phyloP scores from a whole-genome alignment of 2,113 vertebrate species.

The Pseudopipra pipra region DNA sequence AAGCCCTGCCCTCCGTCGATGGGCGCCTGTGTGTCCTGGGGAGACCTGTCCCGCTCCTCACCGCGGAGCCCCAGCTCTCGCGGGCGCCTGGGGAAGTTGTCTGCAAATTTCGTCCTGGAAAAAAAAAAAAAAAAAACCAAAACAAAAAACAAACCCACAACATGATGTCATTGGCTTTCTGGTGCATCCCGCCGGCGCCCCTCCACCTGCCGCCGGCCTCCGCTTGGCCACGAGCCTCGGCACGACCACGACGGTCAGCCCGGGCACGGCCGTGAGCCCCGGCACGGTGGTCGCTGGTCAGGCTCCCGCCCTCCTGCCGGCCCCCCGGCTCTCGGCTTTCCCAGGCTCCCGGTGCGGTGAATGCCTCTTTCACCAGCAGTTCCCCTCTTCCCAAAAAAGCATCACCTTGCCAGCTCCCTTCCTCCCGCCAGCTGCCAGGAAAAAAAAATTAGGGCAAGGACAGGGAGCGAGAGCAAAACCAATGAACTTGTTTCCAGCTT shows the following conservation, averaged over 20 bases:
- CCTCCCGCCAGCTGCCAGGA: conserved; percentile 49
- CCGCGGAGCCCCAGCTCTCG: neutral
- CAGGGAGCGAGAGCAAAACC: conserved; percentile 16
- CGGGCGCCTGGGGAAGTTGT: neutral
- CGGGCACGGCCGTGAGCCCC: neutral
- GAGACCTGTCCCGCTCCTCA: neutral
- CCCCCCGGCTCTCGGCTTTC: neutral
- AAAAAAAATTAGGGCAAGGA: conserved; percentile 53
- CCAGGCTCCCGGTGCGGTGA: neutral
- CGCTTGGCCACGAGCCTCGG: neutral
- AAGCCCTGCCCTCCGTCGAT: neutral
- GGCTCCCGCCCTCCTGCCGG: neutral
- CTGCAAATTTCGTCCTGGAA: conserved; percentile 34
- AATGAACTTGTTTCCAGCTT: conserved; percentile 52
- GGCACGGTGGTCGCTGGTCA: neutral
- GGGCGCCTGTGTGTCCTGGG: neutral
- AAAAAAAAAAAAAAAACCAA: neutral
- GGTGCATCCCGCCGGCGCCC: neutral
- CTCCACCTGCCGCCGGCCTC: conserved; percentile 25
- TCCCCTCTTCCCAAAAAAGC: conserved; percentile 39
- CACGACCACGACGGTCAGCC: neutral
- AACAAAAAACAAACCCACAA: neutral
- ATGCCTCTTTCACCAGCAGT: conserved; percentile 13
- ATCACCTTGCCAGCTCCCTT: conserved; percentile 52
- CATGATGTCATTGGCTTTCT: conserved; percentile 18